A percentile compares a stretch with the other conserved stretches of the same genome.
phyloP scores from a whole-genome alignment of 2,797 vertebrate species.

The Pelochelys cantorii region DNA sequence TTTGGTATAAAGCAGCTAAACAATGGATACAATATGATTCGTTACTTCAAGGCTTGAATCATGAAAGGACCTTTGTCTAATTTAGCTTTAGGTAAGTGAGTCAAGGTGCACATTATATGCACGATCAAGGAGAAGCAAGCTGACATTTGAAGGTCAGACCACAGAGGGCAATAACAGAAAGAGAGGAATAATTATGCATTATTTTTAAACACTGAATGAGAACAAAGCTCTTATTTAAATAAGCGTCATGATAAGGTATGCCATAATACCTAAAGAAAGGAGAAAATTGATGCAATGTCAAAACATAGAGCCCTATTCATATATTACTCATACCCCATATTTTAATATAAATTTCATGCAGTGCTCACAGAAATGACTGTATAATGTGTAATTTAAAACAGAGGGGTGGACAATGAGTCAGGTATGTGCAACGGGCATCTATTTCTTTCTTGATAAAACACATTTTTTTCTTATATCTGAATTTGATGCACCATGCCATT shows the following conservation, averaged over 20 bases:
- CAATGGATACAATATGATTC: slow-evolving; percentile 50
- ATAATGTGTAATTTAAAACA: background rate
- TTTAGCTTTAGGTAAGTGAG: slow-evolving; percentile 49
- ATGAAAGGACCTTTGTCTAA: slow-evolving; percentile 53
- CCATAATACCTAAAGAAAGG: background rate
- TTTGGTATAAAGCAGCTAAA: slow-evolving; percentile 9
- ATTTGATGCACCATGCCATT: background rate
- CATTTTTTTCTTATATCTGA: background rate
- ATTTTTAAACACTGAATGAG: slow-evolving; percentile 37
- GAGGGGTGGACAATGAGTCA: background rate
- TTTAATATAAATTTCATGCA: background rate
- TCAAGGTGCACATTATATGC: slow-evolving; percentile 62
- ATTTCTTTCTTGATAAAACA: background rate
- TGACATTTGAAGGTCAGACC: slow-evolving; percentile 79
- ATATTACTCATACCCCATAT: background rate
- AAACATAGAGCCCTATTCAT: background rate
- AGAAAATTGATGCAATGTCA: background rate
- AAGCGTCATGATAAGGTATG: background rate
- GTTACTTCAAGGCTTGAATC: slow-evolving; percentile 53
- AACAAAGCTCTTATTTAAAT: slow-evolving; percentile 7
- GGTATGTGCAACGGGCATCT: background rate
- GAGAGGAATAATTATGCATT: slow-evolving; percentile 50
- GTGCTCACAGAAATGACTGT: background rate
- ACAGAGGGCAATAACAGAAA: slow-evolving; percentile 59
- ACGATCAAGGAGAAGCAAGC: slow-evolving; percentile 65